phyloP scores from a whole-genome alignment of 2,888 invertebrate genomes.

The Diogma glabrata region DNA sequence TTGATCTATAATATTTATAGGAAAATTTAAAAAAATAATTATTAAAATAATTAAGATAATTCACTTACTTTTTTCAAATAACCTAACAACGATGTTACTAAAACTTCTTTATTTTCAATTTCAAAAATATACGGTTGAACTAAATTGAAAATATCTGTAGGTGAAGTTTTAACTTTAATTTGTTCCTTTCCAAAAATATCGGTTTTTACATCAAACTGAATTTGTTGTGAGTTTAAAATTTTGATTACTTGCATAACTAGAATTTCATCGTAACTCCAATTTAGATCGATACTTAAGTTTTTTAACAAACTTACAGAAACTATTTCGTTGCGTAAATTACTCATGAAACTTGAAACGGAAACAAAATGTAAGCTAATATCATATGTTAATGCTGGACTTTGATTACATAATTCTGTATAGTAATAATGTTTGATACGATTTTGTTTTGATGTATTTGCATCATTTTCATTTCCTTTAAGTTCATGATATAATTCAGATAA shows the following conservation, averaged over 20 bases:
- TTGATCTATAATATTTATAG: no score
- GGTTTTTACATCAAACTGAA: constrained; percentile 29
- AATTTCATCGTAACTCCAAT: constrained; percentile 33
- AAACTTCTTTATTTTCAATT: constrained; percentile 29
- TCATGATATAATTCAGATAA: constrained; percentile 33
- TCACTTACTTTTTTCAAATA: constrained; percentile 28
- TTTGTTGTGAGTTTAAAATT: constrained; percentile 29
- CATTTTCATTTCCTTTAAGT: constrained; percentile 25
- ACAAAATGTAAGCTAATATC: constrained; percentile 31
- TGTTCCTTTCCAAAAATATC: constrained; percentile 33
- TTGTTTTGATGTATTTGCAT: constrained; percentile 20
- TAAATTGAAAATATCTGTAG: constrained; percentile 26
- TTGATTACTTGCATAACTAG: constrained; percentile 28
- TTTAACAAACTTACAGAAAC: constrained; percentile 30
- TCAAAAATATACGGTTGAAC: constrained; percentile 34
- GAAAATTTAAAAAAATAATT: constrained; percentile 6
- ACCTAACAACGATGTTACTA: constrained; percentile 27
- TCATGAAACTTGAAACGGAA: constrained; percentile 29
- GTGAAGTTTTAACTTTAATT: constrained; percentile 27
- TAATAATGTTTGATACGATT: constrained; percentile 35
- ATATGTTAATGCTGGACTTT: constrained; percentile 29
- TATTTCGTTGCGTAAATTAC: constrained; percentile 30
- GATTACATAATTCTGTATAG: constrained; percentile 33
- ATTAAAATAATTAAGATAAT: not conserved
- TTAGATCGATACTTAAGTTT: constrained; percentile 32